Conservation (phyloP, 2,888 invertebrate genomes). For the Leptopterna dolabrata region DNA sequence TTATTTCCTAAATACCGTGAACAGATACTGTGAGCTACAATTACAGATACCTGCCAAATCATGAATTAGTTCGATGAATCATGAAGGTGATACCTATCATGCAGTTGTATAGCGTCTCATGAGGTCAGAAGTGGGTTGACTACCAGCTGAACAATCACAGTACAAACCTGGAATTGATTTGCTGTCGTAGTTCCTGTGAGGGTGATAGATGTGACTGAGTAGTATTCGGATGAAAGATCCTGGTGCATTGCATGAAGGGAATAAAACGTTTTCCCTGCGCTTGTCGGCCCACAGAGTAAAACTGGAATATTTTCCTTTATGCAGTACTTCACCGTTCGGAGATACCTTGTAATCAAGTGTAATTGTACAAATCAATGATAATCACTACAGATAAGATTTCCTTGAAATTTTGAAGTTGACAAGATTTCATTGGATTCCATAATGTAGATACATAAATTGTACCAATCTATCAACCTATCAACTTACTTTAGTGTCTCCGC, state of each 20-base stretch:
- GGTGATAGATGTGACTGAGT: conserved; percentile 74
- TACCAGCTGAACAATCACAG: too few species aligned
- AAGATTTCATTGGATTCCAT: too few species aligned
- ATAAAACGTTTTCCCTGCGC: conserved; percentile 88
- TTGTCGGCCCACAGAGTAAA: conserved; percentile 76
- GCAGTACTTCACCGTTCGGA: conserved; percentile 17
- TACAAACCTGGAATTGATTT: conserved; percentile 80
- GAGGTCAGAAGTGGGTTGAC: too few species aligned
- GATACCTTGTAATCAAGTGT: conserved; percentile 37
- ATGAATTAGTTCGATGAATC: too few species aligned
- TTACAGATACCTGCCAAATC: too few species aligned
- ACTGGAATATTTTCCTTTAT: conserved; percentile 4
- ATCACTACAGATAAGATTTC: too few species aligned
- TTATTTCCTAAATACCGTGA: conserved; percentile 74
- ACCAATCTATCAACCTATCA: too few species aligned
- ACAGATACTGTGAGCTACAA: neutral
- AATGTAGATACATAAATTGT: too few species aligned
- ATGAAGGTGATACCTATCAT: too few species aligned
- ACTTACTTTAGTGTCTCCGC: conserved; percentile 78
- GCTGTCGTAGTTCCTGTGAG: conserved; percentile 87
- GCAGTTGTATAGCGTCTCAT: too few species aligned
- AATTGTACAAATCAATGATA: too few species aligned
- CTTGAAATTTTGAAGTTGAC: too few species aligned
- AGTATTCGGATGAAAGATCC: neutral
- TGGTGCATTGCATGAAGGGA: conserved; percentile 76